Evolutionary conservation across 2,888 invertebrate species (phyloP).

Genomic region (Lumbricus terrestris): DNA sequence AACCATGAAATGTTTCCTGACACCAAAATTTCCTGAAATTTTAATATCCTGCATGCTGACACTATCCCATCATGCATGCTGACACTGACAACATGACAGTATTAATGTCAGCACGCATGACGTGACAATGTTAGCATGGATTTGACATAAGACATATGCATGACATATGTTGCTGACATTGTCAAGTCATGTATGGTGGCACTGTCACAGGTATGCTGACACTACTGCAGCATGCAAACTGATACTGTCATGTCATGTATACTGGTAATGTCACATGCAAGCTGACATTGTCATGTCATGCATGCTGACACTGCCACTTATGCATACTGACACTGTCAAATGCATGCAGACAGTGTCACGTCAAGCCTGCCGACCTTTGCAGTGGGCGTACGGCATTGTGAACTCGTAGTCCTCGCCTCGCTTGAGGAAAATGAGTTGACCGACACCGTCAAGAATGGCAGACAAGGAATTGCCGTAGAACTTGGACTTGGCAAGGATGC

Average conservation of each 20-base stretch:
- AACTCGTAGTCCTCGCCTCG: conserved; percentile 86
- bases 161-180: too few relatives aligned
- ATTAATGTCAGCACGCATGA: too few relatives aligned
- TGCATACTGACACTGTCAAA: background rate
- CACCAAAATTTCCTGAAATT: background rate
- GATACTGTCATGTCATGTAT: too few relatives aligned
- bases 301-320: too few relatives aligned
- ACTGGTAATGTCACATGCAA: too few relatives aligned
- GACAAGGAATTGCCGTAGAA: conserved; percentile 94
- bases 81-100: too few relatives aligned
- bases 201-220: too few relatives aligned
- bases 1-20: too few relatives aligned
- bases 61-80: background rate
- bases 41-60: background rate
- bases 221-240: too few relatives aligned
- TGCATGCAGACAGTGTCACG: background rate
- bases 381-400: conserved; percentile 91
- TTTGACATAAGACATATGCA: too few relatives aligned
- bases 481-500: conserved; percentile 87
- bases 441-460: conserved; percentile 86
- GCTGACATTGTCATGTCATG: too few relatives aligned
- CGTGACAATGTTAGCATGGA: too few relatives aligned
- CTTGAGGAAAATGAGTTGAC: conserved; percentile 76
- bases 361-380: conserved; percentile 65
- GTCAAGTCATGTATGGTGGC: background rate